phyloP scores from a whole-genome alignment of 2,797 vertebrate species.

The Erethizon dorsatum region DNA sequence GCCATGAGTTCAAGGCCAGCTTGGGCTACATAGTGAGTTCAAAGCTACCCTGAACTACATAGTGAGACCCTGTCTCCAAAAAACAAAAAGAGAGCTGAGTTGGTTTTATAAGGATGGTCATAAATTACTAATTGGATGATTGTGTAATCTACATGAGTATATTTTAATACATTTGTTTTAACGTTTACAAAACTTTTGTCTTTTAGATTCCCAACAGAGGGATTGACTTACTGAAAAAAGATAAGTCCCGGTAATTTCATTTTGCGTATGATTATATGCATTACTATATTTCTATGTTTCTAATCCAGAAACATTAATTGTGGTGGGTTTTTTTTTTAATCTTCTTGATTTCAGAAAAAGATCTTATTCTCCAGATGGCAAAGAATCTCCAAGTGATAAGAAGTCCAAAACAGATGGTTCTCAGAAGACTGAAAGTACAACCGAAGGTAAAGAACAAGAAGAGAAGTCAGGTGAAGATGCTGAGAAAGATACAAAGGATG shows the following conservation, averaged over 20 bases:
- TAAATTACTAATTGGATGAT: neutral
- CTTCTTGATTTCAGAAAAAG: slow-evolving; percentile 88
- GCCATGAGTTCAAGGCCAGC: too few relatives aligned
- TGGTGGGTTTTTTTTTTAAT: neutral
- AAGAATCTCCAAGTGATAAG: slow-evolving; percentile 90
- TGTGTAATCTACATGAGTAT: neutral
- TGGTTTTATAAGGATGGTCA: neutral
- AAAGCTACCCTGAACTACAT: too few relatives aligned
- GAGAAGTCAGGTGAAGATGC: slow-evolving; percentile 89
- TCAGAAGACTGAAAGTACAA: slow-evolving; percentile 87
- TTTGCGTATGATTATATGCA: neutral
- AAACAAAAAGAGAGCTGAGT: neutral
- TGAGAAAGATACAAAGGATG: slow-evolving; percentile 88
- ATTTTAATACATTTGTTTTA: slow-evolving; percentile 42
- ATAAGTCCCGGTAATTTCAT: slow-evolving; percentile 91
- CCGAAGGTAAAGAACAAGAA: slow-evolving; percentile 89
- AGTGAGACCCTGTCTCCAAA: too few relatives aligned
- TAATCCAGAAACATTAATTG: neutral
- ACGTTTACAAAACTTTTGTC: slow-evolving; percentile 61
- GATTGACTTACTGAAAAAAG: slow-evolving; percentile 91
- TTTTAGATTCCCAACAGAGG: slow-evolving; percentile 92
- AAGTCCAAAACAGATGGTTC: slow-evolving; percentile 90
- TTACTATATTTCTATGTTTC: slow-evolving; percentile 38
- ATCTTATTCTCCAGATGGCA: slow-evolving; percentile 91
- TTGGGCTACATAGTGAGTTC: too few relatives aligned